Base-by-base conservation (phyloP, 1,140 invertebrate genomes). In the Drepana arcuata region DNA sequence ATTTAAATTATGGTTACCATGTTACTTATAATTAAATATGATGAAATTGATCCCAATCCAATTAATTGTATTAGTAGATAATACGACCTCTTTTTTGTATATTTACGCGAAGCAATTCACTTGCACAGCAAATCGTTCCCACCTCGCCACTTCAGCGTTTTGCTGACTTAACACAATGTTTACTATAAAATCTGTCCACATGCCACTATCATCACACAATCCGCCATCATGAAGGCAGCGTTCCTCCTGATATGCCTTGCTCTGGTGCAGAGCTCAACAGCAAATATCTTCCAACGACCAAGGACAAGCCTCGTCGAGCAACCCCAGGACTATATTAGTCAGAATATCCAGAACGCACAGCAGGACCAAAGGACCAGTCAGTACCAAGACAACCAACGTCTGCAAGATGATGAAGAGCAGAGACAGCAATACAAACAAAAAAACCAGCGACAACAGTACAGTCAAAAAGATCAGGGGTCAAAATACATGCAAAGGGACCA, bases 181-280 rank as follows among this genome's bases (percentile, higher is more conserved):
- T 14, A 7, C 14, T 69, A 69, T 69, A 69, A 58, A 64, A 24
- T 25, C 34, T 31, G 33, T 1, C 1, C 13, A 25, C 11, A 14
- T 23, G 9, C 14, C 7, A 7, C 9, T 36, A 6, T 7, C 24
- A 10, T 6, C 24, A 26, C 24, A 26, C 2, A 26, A n/a, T n/a
- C 32, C 35, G 21, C 21, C 58, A 63, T 37, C 38, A 80, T 80
- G 75, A 80, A 64, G 55, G 55, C 56, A 33, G 42, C 63, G 41
- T 60, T 52, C 43, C 29, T 66, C 15, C 44, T 77, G 11, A 31
- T 73, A 29, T 70, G 58, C 51, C 55, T 78, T 11, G 59, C 57
- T 12, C 51, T 77, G 30, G 55, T 57, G 34, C 52, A 53, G 44
- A 38, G 51, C 23, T 43, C 48, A 23, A 35, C 58, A n/a, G 69